Conservation (phyloP, 2,797 vertebrate species). For the Setipinna tenuifilis region DNA sequence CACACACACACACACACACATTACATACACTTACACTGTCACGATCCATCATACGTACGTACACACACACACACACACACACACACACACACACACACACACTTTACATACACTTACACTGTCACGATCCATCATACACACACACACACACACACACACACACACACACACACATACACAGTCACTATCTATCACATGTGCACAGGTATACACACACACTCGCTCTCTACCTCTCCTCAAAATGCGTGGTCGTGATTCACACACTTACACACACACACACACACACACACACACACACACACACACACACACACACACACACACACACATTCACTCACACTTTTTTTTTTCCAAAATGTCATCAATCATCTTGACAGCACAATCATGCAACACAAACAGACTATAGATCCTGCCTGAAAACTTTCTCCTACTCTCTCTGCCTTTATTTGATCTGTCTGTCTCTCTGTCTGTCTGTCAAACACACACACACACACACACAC, state of each 20-base stretch:
- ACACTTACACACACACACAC: too few relatives aligned
- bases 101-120: background rate
- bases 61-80: background rate
- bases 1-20: too few relatives aligned
- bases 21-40: too few relatives aligned
- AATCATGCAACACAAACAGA: constrained; percentile 32
- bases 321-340: background rate
- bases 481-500: background rate
- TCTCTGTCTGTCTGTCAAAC: too few relatives aligned
- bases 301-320: constrained; percentile 9
- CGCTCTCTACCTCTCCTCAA: too few relatives aligned
- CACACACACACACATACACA: background rate
- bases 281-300: background rate
- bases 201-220: background rate
- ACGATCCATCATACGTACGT: too few relatives aligned
- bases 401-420: background rate
- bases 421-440: background rate
- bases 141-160: background rate
- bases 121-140: background rate
- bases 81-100: background rate
- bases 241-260: too few relatives aligned
- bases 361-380: constrained; percentile 70
- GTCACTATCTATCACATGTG: background rate
- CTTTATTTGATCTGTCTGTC: background rate
- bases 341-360: constrained; percentile 57